These are phyloP conservation scores for Thamnophis elegans DNA, from an alignment of 2,797 vertebrate species.

Conservation along the genomic window DNA sequence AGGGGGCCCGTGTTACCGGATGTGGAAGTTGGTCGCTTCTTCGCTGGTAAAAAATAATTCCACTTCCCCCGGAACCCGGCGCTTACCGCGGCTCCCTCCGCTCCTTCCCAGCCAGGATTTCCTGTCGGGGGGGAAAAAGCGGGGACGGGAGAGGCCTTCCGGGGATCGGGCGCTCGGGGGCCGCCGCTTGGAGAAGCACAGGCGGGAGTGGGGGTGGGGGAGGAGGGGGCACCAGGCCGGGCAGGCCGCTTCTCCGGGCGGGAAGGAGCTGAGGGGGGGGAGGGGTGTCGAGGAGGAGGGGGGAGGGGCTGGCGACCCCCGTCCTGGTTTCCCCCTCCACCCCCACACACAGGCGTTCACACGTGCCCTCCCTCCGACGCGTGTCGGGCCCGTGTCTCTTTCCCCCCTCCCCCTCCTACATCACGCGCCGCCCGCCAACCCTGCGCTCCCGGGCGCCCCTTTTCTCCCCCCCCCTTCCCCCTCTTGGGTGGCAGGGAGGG, in stretches of 20 bases:
- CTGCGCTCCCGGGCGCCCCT: neutral
- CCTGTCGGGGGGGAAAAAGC: conserved; percentile 70
- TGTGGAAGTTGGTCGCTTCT: conserved; percentile 88
- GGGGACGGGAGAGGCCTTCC: conserved; percentile 72
- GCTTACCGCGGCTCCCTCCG: conserved; percentile 56
- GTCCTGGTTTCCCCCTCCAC: neutral
- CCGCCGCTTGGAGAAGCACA: conserved; percentile 43
- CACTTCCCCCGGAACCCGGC: conserved; percentile 86
- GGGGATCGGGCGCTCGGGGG: conserved; percentile 66
- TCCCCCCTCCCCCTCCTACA: too few relatives aligned
- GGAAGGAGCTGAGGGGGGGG: neutral
- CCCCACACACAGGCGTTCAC: neutral
- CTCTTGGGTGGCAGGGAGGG: neutral
- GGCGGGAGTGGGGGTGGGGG: conserved; percentile 51
- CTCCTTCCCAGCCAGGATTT: conserved; percentile 74
- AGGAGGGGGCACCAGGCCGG: neutral
- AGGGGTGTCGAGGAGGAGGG: neutral
- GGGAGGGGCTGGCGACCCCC: neutral
- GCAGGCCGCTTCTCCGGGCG: neutral
- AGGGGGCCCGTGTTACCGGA: conserved; percentile 79
- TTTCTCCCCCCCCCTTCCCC: rapidly evolving
- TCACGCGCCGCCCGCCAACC: neutral
- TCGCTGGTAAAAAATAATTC: conserved; percentile 85
- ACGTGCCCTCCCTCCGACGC: neutral
- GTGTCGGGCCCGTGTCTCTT: too few relatives aligned